phyloP scores from a whole-genome alignment of 37 sponge, comb jelly and placozoan species.

The Chondrilla cf. caribensis region DNA sequence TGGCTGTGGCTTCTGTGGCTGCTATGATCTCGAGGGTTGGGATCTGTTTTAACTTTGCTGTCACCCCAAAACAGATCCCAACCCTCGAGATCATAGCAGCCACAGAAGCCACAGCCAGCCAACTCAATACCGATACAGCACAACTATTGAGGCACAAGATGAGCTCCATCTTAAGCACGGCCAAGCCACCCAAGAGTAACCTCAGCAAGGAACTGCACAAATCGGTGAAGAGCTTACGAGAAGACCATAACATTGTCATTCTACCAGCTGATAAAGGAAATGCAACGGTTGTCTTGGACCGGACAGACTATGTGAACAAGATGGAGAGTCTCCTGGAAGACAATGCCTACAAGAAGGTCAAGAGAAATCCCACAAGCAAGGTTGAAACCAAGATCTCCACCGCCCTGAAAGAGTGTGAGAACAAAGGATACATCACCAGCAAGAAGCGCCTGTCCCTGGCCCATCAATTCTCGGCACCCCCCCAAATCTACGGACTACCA shows the following conservation, averaged over 20 bases:
- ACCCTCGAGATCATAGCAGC: background rate
- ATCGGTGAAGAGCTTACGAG: background rate
- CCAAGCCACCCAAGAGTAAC: background rate
- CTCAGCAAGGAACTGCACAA: background rate
- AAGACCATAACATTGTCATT: slow-evolving; percentile 16
- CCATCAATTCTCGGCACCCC: background rate
- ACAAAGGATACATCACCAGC: background rate
- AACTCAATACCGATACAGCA: background rate
- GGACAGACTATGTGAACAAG: background rate
- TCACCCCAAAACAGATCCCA: background rate
- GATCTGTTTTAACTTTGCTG: no score
- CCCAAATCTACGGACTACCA: slow-evolving; percentile 11
- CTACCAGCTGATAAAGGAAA: slow-evolving; percentile 23
- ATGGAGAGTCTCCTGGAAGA: slow-evolving; percentile 3
- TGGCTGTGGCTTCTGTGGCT: background rate
- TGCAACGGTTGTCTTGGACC: background rate
- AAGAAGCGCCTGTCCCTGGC: background rate
- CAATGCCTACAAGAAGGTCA: background rate
- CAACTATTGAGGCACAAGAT: background rate
- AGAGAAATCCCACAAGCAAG: background rate
- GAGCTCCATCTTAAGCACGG: background rate
- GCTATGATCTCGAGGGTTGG: slow-evolving; percentile 7
- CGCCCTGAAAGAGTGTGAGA: background rate
- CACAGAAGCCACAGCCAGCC: background rate
- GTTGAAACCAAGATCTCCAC: background rate